These are phyloP conservation scores for Phacellophora camtschatica DNA, from an alignment of 30 jellyfish, hydroid and myxozoan genomes.

Conservation along the genomic window DNA sequence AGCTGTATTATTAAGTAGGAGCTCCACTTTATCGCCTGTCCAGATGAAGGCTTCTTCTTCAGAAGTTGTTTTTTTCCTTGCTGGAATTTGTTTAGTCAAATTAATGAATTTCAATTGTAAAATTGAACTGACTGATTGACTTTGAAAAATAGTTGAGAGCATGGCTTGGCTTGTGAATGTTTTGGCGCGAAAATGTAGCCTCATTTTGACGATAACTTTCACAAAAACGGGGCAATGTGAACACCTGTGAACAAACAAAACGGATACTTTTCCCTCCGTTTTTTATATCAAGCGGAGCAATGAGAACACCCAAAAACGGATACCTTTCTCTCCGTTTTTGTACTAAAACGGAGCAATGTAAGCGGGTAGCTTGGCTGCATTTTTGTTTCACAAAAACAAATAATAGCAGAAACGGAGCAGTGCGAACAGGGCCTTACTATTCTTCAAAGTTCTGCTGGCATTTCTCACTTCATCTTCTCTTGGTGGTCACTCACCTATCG, in stretches of 20 bases:
- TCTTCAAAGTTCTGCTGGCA: too few species aligned
- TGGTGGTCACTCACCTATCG: too few species aligned
- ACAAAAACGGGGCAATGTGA: background rate
- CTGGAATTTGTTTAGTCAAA: background rate
- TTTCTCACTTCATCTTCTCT: too few species aligned
- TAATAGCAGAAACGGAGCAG: background rate
- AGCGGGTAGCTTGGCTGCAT: background rate
- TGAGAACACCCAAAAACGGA: too few species aligned
- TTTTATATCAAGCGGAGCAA: background rate
- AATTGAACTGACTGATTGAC: background rate
- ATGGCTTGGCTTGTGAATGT: background rate
- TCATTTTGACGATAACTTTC: background rate
- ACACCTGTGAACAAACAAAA: background rate
- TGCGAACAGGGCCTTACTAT: too few species aligned
- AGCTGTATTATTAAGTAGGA: background rate
- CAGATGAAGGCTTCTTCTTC: constrained; percentile 12
- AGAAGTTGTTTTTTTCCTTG: background rate
- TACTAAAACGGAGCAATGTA: background rate
- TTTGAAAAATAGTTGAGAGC: background rate
- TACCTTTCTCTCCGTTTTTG: background rate
- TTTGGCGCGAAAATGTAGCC: constrained; percentile 13
- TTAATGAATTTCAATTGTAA: background rate
- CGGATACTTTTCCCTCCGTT: background rate
- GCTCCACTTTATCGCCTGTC: constrained; percentile 42
- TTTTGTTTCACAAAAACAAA: background rate